phyloP scores from a whole-genome alignment of 2,888 invertebrate genomes.

The Tenthredo distinguenda region DNA sequence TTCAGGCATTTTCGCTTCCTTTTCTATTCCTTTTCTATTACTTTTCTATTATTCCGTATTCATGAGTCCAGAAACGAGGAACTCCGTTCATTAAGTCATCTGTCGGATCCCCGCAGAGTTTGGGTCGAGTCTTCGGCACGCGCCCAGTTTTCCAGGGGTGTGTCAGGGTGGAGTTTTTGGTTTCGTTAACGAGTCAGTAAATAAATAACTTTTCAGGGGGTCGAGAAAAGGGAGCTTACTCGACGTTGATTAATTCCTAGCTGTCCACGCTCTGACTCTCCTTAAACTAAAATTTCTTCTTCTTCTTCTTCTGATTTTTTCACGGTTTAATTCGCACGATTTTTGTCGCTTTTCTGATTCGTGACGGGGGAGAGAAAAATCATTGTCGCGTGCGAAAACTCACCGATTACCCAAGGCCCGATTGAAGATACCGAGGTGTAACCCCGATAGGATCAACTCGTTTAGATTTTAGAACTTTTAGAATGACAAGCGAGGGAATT shows the following conservation, averaged over 20 bases:
- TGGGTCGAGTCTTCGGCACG: conserved; percentile 17
- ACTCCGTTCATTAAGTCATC: conserved; percentile 4
- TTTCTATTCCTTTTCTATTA: background rate
- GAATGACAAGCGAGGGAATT: background rate
- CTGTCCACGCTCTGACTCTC: background rate
- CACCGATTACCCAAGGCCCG: background rate
- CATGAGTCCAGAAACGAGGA: background rate
- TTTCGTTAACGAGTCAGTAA: conserved; percentile 43
- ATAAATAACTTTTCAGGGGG: conserved; percentile 19
- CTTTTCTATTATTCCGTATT: background rate
- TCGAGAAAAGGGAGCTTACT: background rate
- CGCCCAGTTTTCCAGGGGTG: conserved; percentile 29
- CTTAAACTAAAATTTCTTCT: background rate
- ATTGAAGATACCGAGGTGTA: background rate
- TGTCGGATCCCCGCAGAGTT: background rate
- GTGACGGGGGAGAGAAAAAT: background rate
- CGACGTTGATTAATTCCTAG: background rate
- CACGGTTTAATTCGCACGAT: background rate
- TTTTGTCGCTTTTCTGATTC: background rate
- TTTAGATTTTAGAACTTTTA: conserved; percentile 1
- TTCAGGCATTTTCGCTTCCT: background rate
- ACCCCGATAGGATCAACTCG: background rate
- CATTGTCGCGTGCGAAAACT: background rate
- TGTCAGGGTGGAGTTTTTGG: conserved; percentile 39
- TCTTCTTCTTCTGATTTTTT: background rate